These are phyloP conservation scores for Pachyrhynchus sulphureomaculatus DNA, from an alignment of 1,140 invertebrate genomes.

Conservation along the genomic window DNA sequence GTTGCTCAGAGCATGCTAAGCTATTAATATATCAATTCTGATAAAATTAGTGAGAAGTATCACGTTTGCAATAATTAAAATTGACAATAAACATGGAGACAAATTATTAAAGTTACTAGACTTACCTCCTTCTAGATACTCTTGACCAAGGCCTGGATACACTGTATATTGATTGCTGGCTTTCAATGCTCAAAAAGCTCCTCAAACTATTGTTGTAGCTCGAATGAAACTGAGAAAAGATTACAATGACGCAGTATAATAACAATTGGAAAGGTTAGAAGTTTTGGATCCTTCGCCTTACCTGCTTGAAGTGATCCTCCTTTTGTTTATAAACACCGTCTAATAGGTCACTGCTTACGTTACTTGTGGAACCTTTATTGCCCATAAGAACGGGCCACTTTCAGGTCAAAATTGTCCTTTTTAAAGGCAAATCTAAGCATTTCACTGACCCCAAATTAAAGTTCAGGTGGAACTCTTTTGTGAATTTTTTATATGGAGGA, in stretches of 20 bases:
- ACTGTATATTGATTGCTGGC: constrained; percentile 37
- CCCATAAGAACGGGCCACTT: constrained; percentile 39
- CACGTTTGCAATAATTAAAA: neutral
- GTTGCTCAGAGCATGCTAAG: no score
- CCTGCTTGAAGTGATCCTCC: constrained; percentile 34
- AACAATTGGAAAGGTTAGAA: constrained; percentile 34
- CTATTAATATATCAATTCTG: no score
- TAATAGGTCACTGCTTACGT: constrained; percentile 24
- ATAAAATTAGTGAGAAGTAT: neutral
- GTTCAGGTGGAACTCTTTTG: constrained; percentile 35
- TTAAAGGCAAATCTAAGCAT: constrained; percentile 33
- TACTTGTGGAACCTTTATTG: constrained; percentile 36
- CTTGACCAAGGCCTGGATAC: constrained; percentile 35
- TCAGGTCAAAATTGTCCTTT: constrained; percentile 18
- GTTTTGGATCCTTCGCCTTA: constrained; percentile 25
- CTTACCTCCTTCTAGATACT: constrained; percentile 40
- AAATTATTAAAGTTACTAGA: neutral
- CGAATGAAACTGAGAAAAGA: constrained; percentile 22
- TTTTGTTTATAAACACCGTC: constrained; percentile 37
- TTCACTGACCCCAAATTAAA: constrained; percentile 43
- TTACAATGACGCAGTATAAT: constrained; percentile 37
- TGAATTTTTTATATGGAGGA: constrained; percentile 29
- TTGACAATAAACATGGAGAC: neutral
- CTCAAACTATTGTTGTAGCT: constrained; percentile 30
- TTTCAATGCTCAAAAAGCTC: constrained; percentile 38